Conservation (phyloP, 2,797 vertebrate species). For the Myripristis murdjan region DNA sequence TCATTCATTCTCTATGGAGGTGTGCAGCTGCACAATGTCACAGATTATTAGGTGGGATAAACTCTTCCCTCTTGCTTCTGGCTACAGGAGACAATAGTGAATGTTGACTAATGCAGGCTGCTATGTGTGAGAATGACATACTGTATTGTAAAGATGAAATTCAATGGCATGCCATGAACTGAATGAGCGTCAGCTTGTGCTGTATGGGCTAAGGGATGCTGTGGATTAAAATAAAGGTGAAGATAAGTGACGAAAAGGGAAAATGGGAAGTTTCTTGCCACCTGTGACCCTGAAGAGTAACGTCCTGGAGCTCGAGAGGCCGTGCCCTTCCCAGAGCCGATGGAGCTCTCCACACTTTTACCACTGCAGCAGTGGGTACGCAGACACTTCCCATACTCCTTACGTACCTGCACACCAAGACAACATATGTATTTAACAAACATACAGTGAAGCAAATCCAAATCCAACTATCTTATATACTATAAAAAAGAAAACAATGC, state of each 20-base stretch:
- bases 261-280: conserved; percentile 64
- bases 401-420: conserved; percentile 89
- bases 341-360: conserved; percentile 96
- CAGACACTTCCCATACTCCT: conserved; percentile 97
- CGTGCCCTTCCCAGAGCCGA: conserved; percentile 94
- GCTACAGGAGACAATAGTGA: not conserved
- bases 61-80: not conserved
- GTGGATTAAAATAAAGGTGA: not conserved
- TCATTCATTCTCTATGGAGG: not conserved
- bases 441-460: not conserved
- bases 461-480: not conserved
- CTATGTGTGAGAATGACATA: not conserved
- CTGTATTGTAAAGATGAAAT: not conserved
- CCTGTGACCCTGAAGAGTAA: conserved; percentile 97
- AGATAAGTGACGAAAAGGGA: too few relatives aligned
- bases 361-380: conserved; percentile 96
- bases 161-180: not conserved
- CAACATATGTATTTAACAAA: not conserved
- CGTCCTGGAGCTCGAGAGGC: conserved; percentile 93
- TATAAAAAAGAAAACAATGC: too few relatives aligned
- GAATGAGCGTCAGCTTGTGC: not conserved
- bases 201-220: not conserved
- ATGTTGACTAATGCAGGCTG: not conserved
- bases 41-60: conserved; percentile 3
- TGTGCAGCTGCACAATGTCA: conserved; percentile 14